These are phyloP conservation scores for Hylia prasina DNA, from an alignment of 2,113 vertebrate genomes.

Conservation along the genomic window DNA sequence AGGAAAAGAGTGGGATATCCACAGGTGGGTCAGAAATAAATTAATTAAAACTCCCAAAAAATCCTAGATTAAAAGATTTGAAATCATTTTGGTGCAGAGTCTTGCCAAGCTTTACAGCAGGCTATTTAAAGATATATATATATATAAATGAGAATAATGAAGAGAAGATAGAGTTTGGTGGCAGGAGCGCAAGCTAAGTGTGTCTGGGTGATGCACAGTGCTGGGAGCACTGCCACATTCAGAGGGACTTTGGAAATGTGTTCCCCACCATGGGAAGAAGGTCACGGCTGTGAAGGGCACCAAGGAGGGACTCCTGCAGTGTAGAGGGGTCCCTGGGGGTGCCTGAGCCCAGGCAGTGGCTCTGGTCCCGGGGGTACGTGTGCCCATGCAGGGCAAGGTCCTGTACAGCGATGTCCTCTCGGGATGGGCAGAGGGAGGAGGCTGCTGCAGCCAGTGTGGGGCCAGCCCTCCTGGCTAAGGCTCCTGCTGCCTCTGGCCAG, in stretches of 20 bases:
- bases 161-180: background rate
- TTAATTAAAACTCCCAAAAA: background rate
- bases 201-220: too few species aligned
- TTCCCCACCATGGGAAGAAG: fast-evolving
- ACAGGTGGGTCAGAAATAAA: background rate
- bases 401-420: fast-evolving
- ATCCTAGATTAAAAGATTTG: background rate
- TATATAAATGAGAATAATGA: background rate
- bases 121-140: background rate
- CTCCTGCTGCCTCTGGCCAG: background rate
- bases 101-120: background rate
- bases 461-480: background rate
- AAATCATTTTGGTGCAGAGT: background rate
- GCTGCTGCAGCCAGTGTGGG: fast-evolving
- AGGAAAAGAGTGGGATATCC: background rate
- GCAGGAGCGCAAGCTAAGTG: background rate
- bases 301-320: background rate
- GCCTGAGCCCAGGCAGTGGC: background rate
- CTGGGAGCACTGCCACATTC: background rate
- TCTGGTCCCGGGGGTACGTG: fast-evolving
- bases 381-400: fast-evolving
- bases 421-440: background rate
- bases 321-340: background rate
- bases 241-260: fast-evolving
- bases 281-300: background rate